Evolutionary conservation across 37 sponge, comb jelly and placozoan species (phyloP).

Genomic region (Halichondria panicea): DNA sequence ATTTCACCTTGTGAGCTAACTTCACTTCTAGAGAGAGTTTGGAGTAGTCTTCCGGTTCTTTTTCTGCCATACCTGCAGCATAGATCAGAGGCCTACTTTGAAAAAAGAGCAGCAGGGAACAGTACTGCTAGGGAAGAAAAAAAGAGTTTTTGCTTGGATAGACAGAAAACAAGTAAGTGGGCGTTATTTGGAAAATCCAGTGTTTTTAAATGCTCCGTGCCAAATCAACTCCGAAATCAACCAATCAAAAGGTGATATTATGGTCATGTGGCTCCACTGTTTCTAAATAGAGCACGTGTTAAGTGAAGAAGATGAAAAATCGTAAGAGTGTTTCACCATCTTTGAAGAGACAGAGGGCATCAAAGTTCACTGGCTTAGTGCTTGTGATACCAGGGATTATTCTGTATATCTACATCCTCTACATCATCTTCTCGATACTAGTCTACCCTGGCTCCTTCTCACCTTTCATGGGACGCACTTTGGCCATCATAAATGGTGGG

Average conservation of each 20-base stretch:
- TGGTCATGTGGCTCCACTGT: neutral
- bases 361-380: slow-evolving; percentile 23
- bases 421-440: slow-evolving; percentile 11
- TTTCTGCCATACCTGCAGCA: slow-evolving; percentile 29
- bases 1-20: slow-evolving; percentile 71
- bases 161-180: neutral
- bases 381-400: slow-evolving; percentile 26
- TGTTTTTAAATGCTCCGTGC: neutral
- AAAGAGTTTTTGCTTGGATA: no score
- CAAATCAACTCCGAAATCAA: neutral
- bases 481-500: no score
- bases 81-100: no score
- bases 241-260: neutral
- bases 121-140: no score
- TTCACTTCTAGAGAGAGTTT: slow-evolving; percentile 78
- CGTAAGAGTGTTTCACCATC: no score
- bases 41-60: slow-evolving; percentile 64
- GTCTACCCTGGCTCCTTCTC: slow-evolving; percentile 43
- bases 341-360: neutral
- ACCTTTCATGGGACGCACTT: slow-evolving; percentile 37
- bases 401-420: slow-evolving; percentile 44
- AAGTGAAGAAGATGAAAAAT: neutral
- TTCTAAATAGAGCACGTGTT: neutral
- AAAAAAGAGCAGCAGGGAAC: no score
- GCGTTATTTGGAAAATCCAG: neutral